Evolutionary conservation across 2,113 vertebrate genomes (phyloP).

Genomic region (Spilogale gracilis): DNA sequence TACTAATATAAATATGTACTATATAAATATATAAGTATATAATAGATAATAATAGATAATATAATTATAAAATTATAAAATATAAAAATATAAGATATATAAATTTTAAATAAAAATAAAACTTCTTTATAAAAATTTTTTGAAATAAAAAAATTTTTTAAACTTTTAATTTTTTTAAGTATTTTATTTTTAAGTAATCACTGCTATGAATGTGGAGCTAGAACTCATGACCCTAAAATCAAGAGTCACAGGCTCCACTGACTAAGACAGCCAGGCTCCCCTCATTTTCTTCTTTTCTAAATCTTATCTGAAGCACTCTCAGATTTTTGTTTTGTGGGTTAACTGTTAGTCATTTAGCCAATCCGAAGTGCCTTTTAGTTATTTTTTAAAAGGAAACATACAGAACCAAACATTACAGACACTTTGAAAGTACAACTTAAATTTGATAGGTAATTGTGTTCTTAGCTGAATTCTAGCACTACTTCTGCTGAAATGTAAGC

Average conservation of each 20-base stretch:
- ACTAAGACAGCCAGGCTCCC: not conserved
- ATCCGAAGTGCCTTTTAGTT: not conserved
- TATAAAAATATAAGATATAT: no score
- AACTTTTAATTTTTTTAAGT: no score
- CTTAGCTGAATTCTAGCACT: conserved; percentile 1
- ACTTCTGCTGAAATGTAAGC: not conserved
- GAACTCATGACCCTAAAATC: not conserved
- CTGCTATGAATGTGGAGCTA: not conserved
- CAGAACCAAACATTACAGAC: not conserved
- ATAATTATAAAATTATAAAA: no score
- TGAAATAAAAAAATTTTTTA: no score
- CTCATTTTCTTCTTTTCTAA: not conserved
- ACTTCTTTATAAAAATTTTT: no score
- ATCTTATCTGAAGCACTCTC: not conserved
- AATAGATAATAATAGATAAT: no score
- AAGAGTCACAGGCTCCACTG: not conserved
- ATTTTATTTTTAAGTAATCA: not conserved
- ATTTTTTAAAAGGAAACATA: not conserved
- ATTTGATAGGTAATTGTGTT: conserved; percentile 33
- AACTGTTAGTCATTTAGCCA: not conserved
- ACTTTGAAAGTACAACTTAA: conserved; percentile 2
- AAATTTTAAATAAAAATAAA: no score
- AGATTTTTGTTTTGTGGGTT: conserved; percentile 12
- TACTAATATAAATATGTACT: no score
- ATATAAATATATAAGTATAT: no score